phyloP scores from a whole-genome alignment of 1,140 invertebrate species.

The Nylanderia fulva region DNA sequence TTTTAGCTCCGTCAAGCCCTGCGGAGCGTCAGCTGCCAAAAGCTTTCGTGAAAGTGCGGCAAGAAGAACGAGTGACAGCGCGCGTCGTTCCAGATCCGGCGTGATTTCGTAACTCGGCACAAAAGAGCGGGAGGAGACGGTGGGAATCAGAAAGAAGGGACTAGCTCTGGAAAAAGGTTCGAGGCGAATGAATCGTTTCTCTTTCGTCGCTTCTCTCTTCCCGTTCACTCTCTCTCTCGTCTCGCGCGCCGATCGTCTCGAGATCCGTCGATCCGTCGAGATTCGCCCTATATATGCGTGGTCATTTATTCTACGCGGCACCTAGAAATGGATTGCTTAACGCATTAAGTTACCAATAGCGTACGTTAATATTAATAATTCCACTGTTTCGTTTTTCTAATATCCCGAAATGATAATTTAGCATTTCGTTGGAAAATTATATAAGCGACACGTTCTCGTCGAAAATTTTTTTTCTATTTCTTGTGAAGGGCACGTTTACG shows the following conservation, averaged over 20 bases:
- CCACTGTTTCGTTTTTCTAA: not conserved
- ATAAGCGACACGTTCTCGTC: not conserved
- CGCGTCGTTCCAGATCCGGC: constrained; percentile 53
- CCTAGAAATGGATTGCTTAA: constrained; percentile 9
- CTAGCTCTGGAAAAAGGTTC: not conserved
- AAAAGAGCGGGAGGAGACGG: not conserved
- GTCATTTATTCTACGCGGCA: constrained; percentile 36
- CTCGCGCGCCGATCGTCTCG: constrained; percentile 49
- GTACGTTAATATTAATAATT: not conserved
- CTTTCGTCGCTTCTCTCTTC: constrained; percentile 15
- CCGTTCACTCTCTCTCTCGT: constrained; percentile 27
- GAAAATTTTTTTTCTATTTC: not conserved
- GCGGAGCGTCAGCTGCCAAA: constrained; percentile 68
- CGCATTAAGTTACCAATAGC: not conserved
- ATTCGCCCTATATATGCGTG: too few species aligned
- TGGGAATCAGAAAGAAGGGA: not conserved
- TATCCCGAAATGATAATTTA: not conserved
- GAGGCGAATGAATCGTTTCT: constrained; percentile 30
- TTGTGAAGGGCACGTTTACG: not conserved
- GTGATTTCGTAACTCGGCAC: constrained; percentile 69
- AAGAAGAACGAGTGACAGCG: constrained; percentile 33
- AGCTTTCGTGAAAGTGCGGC: constrained; percentile 40
- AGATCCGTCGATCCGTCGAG: constrained; percentile 43
- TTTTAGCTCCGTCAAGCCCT: constrained; percentile 64
- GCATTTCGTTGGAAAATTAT: too few species aligned